Evolutionary conservation across 2,888 invertebrate species (phyloP).

Genomic region (Resseliella maxima): DNA sequence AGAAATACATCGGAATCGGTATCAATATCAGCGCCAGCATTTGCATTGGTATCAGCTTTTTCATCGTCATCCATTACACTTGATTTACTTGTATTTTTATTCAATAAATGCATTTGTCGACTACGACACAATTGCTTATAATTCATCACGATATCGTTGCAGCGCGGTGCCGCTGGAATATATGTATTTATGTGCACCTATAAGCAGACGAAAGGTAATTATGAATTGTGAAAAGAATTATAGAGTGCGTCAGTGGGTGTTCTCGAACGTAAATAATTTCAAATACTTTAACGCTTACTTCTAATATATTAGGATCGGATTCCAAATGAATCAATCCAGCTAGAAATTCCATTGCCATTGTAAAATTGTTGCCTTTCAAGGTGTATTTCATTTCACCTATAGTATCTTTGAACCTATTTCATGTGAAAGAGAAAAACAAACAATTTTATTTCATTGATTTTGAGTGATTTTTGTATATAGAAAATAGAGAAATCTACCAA

Average conservation of each 20-base stretch:
- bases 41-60: too few relatives aligned
- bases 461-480: not conserved
- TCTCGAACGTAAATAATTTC: too few relatives aligned
- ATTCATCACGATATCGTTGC: not conserved
- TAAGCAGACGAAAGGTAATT: not conserved
- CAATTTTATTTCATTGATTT: not conserved
- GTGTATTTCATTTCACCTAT: constrained; percentile 32
- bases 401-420: not conserved
- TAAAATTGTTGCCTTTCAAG: not conserved
- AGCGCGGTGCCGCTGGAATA: not conserved
- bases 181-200: constrained; percentile 37
- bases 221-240: not conserved
- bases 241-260: too few relatives aligned
- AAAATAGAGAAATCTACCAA: not conserved
- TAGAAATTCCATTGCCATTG: not conserved
- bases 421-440: not conserved
- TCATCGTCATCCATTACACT: not conserved
- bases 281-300: not conserved
- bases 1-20: not conserved
- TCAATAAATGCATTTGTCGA: not conserved
- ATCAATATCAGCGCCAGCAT: too few relatives aligned
- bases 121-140: constrained; percentile 27
- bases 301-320: not conserved
- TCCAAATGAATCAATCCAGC: not conserved
- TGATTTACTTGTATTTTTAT: not conserved